These are phyloP conservation scores for Pseudomyrmex dendroicus DNA, from an alignment of 1,140 invertebrate species.

Conservation along the genomic window DNA sequence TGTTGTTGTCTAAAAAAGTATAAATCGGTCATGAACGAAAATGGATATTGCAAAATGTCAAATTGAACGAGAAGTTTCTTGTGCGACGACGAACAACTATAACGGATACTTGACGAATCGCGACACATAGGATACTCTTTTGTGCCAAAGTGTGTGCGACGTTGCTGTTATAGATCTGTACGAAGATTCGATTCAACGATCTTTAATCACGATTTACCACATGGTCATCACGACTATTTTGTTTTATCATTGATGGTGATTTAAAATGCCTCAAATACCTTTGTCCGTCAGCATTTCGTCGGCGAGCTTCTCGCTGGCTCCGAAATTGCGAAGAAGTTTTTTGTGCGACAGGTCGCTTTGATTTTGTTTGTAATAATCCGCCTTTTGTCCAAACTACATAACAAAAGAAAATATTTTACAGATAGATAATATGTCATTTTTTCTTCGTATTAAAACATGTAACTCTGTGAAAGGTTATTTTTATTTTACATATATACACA, in stretches of 20 bases:
- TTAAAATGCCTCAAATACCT: conserved; percentile 85
- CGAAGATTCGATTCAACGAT: background rate
- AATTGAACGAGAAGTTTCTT: conserved; percentile 13
- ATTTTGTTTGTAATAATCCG: conserved; percentile 91
- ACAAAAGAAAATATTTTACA: conserved; percentile 40
- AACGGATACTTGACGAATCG: conserved; percentile 37
- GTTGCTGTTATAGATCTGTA: conserved; percentile 15
- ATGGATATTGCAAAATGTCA: background rate
- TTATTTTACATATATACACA: background rate
- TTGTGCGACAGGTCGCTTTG: conserved; percentile 89
- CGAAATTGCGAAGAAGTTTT: conserved; percentile 89
- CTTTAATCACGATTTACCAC: conserved; percentile 6
- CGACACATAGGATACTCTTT: conserved; percentile 28
- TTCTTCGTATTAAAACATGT: background rate
- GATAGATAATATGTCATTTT: background rate
- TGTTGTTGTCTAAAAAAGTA: conserved; percentile 40
- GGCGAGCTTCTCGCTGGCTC: conserved; percentile 88
- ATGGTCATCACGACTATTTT: conserved; percentile 22
- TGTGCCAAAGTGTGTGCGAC: conserved; percentile 38
- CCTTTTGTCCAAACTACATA: conserved; percentile 89
- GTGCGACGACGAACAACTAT: conserved; percentile 7
- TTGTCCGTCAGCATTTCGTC: conserved; percentile 90
- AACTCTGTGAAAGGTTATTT: background rate
- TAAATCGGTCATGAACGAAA: conserved; percentile 29
- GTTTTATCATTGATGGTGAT: conserved; percentile 35